Evolutionary conservation across 2,888 invertebrate species (phyloP).

Genomic region (Lapara coniferarum): DNA sequence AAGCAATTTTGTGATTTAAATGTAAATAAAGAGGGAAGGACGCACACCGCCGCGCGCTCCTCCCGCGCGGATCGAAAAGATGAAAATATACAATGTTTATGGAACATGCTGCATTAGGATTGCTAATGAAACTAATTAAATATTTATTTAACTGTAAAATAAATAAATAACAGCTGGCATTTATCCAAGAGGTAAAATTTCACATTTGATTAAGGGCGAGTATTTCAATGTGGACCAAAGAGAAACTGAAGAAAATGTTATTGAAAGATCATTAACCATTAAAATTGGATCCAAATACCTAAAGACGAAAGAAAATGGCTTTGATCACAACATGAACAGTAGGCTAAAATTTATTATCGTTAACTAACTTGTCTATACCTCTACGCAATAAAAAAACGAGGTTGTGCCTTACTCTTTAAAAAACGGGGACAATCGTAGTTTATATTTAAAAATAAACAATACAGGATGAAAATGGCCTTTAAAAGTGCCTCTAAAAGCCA

Average conservation of each 20-base stretch:
- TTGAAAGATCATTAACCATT: conserved; percentile 67
- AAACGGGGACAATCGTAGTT: neutral
- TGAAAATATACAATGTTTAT: conserved; percentile 52
- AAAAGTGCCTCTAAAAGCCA: conserved; percentile 28
- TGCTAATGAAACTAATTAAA: conserved; percentile 29
- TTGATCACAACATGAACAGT: conserved; percentile 76
- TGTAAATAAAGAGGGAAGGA: conserved; percentile 55
- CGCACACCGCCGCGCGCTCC: conserved; percentile 46
- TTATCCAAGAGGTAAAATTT: neutral
- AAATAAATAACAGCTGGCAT: conserved; percentile 2
- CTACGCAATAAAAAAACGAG: neutral
- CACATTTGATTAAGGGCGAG: neutral
- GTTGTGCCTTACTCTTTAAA: neutral
- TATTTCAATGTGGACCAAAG: conserved; percentile 25
- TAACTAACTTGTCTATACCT: neutral
- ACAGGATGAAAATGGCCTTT: conserved; percentile 19
- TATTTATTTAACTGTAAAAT: conserved; percentile 25
- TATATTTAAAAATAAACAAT: conserved; percentile 8
- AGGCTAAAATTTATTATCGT: conserved; percentile 66
- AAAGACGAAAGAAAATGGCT: conserved; percentile 77
- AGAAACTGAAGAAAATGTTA: conserved; percentile 68
- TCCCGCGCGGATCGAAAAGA: conserved; percentile 36
- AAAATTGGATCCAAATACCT: conserved; percentile 73
- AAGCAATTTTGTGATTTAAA: conserved; percentile 55
- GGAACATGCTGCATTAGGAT: conserved; percentile 38